These are phyloP conservation scores for Emydura subglobosa DNA, from an alignment of 2,113 vertebrate species.

Conservation along the genomic window DNA sequence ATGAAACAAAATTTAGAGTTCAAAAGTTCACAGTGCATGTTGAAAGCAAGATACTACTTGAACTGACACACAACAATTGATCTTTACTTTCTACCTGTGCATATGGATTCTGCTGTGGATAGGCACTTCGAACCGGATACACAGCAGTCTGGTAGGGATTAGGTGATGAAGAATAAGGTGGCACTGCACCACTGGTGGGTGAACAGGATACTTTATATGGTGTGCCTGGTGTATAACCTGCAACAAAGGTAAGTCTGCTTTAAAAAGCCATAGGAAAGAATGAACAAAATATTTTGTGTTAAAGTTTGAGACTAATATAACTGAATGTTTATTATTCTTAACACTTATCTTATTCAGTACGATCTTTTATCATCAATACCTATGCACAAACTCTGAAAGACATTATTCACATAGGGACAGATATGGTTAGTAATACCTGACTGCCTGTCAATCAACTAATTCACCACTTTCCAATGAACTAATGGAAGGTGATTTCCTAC, in stretches of 20 bases:
- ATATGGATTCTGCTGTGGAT: constrained; percentile 96
- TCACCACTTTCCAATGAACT: no score
- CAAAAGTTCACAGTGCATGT: not conserved
- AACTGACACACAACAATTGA: accelerated
- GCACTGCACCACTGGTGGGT: constrained; percentile 92
- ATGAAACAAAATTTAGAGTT: accelerated
- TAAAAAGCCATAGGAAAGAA: not conserved
- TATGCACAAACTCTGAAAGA: not conserved
- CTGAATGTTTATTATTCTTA: not conserved
- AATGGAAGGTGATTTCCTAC: not conserved
- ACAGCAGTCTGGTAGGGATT: constrained; percentile 93
- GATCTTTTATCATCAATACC: accelerated
- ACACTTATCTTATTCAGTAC: accelerated
- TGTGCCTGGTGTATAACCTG: constrained; percentile 94
- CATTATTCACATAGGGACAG: not conserved
- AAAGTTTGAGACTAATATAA: accelerated
- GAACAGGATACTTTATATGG: constrained; percentile 99
- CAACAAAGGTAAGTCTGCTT: constrained; percentile 53
- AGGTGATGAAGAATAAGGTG: constrained; percentile 93
- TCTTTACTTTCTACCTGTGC: constrained; percentile 86
- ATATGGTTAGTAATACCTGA: not conserved
- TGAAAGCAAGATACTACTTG: not conserved
- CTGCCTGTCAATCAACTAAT: not conserved
- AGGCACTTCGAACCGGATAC: constrained; percentile 96
- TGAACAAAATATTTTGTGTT: not conserved